phyloP scores from a whole-genome alignment of 2,113 vertebrate species.

The Oncorhynchus clarkii region DNA sequence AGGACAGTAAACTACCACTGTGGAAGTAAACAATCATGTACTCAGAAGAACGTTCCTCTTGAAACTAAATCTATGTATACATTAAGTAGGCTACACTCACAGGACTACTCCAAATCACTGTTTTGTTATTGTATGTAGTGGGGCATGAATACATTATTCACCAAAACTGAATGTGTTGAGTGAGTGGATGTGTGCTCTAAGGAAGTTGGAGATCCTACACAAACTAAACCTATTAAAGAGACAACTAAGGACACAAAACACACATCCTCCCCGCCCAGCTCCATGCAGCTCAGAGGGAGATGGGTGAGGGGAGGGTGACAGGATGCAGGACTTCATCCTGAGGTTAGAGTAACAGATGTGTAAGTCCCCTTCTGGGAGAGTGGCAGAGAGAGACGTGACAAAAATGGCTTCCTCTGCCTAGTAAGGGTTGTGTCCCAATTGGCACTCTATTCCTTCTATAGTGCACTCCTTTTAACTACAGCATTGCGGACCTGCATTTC shows the following conservation, averaged over 20 bases:
- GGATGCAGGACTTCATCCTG: conserved; percentile 19
- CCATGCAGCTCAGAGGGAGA: neutral
- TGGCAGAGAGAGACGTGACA: conserved; percentile 1
- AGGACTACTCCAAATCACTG: neutral
- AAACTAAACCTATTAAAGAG: neutral
- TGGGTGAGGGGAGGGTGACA: neutral
- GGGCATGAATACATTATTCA: neutral
- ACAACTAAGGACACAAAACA: neutral
- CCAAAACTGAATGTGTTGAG: neutral
- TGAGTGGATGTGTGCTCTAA: neutral
- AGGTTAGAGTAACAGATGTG: conserved; percentile 25
- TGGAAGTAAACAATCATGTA: neutral
- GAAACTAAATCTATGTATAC: too few relatives aligned
- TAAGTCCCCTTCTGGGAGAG: neutral
- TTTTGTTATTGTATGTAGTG: neutral
- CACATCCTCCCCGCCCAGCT: neutral
- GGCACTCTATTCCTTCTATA: neutral
- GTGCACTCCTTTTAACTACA: neutral
- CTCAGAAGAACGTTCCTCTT: too few relatives aligned
- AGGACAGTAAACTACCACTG: too few relatives aligned
- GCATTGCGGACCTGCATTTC: neutral
- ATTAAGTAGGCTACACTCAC: neutral
- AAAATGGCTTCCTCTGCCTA: neutral
- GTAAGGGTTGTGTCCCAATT: conserved; percentile 1
- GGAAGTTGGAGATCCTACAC: neutral